Conservation (phyloP, 37 sponge, comb jelly and placozoan genomes). For the Halichondria panicea region DNA sequence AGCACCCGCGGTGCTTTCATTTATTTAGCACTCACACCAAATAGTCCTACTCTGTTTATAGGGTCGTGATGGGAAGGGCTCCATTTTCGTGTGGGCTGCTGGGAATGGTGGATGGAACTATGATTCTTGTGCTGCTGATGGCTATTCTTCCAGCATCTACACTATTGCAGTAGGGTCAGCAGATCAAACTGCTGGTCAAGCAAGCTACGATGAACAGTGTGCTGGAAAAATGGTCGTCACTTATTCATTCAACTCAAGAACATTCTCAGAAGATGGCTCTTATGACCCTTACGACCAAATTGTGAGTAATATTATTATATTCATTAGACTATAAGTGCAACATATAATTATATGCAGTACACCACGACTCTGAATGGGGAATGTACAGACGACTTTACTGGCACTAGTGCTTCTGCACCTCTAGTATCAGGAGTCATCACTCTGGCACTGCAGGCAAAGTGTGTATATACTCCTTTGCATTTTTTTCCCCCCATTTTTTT, state of each 20-base stretch:
- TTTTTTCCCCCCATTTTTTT: too few species aligned
- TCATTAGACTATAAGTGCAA: too few species aligned
- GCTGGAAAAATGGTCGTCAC: constrained; percentile 88
- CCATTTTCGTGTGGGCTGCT: constrained; percentile 92
- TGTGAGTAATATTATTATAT: constrained; percentile 1
- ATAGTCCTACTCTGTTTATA: constrained; percentile 4
- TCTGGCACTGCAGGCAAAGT: constrained; percentile 82
- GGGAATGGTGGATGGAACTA: constrained; percentile 90
- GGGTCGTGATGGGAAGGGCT: constrained; percentile 85
- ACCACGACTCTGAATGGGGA: constrained; percentile 44
- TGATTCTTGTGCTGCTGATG: constrained; percentile 94
- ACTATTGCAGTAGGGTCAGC: constrained; percentile 87
- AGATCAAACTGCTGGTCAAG: constrained; percentile 64
- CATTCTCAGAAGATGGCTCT: constrained; percentile 31
- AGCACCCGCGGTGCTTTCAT: too few species aligned
- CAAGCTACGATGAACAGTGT: constrained; percentile 91
- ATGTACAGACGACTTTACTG: constrained; percentile 49
- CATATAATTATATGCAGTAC: too few species aligned
- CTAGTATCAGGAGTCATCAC: constrained; percentile 61
- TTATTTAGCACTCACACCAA: too few species aligned
- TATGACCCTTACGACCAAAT: constrained; percentile 17
- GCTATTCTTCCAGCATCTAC: constrained; percentile 85
- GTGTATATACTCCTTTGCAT: too few species aligned
- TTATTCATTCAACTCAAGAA: constrained; percentile 59
- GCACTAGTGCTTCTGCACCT: constrained; percentile 74